phyloP scores from a whole-genome alignment of 2,797 vertebrate species.

The Balearica regulorum region DNA sequence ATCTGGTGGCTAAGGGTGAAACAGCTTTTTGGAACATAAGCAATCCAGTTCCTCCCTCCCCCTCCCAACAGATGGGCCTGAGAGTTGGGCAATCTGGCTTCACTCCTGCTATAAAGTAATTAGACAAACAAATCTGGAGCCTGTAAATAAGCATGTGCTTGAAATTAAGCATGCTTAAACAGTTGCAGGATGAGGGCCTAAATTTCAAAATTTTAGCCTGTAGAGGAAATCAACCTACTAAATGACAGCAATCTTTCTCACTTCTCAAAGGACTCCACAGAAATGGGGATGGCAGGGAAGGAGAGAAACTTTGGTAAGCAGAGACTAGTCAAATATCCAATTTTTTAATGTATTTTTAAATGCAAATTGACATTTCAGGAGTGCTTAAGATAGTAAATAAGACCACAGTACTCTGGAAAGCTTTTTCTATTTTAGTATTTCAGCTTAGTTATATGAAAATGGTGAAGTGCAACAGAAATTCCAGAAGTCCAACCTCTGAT shows the following conservation, averaged over 20 bases:
- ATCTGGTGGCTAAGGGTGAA: not conserved
- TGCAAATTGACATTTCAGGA: not conserved
- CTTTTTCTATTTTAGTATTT: not conserved
- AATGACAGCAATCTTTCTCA: not conserved
- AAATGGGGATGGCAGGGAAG: not conserved
- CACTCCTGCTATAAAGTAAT: constrained; percentile 45
- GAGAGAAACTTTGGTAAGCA: not conserved
- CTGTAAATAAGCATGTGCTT: constrained; percentile 47
- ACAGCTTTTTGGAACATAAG: constrained; percentile 30
- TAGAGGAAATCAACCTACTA: not conserved
- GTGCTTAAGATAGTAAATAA: not conserved
- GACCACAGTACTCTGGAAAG: not conserved
- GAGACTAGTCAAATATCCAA: not conserved
- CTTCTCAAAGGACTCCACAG: not conserved
- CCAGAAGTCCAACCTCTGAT: not conserved
- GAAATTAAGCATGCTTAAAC: constrained; percentile 23
- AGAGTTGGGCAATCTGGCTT: constrained; percentile 44
- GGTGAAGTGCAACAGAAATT: not conserved
- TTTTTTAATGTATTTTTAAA: not conserved
- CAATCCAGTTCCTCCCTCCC: not conserved
- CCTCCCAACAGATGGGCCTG: constrained; percentile 32
- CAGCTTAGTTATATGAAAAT: not conserved
- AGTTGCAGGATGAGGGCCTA: not conserved
- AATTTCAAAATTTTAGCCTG: not conserved
- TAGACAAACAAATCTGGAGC: constrained; percentile 60